Percentiles rank a stretch among this genome's conserved stretches.
Evolutionary conservation across 2,113 vertebrate genomes (phyloP).

Genomic region (Tachysurus vachellii): DNA sequence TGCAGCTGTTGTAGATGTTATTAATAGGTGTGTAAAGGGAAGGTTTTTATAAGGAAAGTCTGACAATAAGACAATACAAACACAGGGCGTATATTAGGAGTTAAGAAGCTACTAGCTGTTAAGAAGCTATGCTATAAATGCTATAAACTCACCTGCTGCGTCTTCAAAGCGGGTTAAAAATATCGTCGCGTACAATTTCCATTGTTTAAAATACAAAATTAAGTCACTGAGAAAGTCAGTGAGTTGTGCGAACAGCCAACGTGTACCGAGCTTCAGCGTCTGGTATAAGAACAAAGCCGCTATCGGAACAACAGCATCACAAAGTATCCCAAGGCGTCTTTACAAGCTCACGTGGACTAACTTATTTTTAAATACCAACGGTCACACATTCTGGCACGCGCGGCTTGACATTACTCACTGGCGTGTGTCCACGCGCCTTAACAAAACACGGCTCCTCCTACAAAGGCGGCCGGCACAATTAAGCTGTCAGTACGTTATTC

Average conservation of each 20-base stretch:
- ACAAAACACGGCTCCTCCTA: not conserved
- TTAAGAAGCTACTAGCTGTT: not conserved
- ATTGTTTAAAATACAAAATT: not conserved
- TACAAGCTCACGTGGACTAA: not conserved
- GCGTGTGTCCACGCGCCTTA: constrained; percentile 4
- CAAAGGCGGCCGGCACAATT: not conserved
- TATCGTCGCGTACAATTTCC: not conserved
- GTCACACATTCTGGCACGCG: not conserved
- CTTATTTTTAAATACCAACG: not conserved
- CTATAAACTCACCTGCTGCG: not conserved
- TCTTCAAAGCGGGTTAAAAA: not conserved
- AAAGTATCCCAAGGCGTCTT: not conserved
- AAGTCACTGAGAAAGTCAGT: constrained; percentile 6
- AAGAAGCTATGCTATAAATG: not conserved
- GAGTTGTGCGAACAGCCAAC: not conserved
- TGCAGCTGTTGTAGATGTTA: not conserved
- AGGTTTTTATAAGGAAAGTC: not conserved
- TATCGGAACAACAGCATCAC: not conserved
- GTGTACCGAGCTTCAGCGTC: not conserved
- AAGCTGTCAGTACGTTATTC: constrained; percentile 19
- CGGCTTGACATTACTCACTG: not conserved
- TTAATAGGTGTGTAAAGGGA: not conserved
- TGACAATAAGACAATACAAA: not conserved
- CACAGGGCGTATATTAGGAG: not conserved
- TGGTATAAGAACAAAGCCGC: not conserved